Percentiles rank a stretch among this genome's conserved stretches.
Evolutionary conservation across 2,113 vertebrate species (phyloP).

Genomic region (Stegostoma tigrinum): DNA sequence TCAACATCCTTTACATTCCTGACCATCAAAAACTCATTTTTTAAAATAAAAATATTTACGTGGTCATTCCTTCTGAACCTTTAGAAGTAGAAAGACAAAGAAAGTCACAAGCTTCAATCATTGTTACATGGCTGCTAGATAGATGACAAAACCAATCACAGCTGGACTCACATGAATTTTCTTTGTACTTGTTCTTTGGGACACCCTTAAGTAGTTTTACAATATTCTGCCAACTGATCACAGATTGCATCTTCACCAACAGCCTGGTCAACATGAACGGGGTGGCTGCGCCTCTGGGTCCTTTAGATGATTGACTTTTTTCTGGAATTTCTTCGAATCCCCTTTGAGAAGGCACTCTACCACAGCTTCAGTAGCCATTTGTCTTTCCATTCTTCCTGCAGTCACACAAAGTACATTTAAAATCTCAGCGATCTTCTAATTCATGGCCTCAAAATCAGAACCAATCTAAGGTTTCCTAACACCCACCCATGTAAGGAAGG

Average conservation of each 20-base stretch:
- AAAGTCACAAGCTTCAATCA: neutral
- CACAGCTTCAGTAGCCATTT: slow-evolving; percentile 22
- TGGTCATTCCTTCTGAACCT: slow-evolving; percentile 1
- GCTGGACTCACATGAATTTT: slow-evolving; percentile 37
- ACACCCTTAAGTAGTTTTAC: slow-evolving; percentile 37
- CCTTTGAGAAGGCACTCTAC: slow-evolving; percentile 33
- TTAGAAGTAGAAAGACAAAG: slow-evolving; percentile 23
- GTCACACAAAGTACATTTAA: slow-evolving; percentile 37
- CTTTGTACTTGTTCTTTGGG: slow-evolving; percentile 37
- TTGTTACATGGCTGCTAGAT: slow-evolving; percentile 24
- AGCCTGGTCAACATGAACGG: slow-evolving; percentile 32
- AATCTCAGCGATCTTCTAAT: slow-evolving; percentile 27
- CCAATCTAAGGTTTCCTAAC: slow-evolving; percentile 9
- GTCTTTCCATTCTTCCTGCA: slow-evolving; percentile 37
- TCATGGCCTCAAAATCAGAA: slow-evolving; percentile 27
- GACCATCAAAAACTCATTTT: neutral
- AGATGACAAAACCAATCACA: slow-evolving; percentile 33
- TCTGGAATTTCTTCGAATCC: slow-evolving; percentile 33
- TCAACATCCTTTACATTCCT: neutral
- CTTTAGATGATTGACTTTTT: slow-evolving; percentile 37
- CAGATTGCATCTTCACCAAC: slow-evolving; percentile 37
- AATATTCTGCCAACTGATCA: slow-evolving; percentile 38
- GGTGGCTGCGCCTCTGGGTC: neutral
- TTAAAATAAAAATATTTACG: neutral
- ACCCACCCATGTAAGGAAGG: neutral